These are phyloP conservation scores for Meiosimyza platycephala DNA, from an alignment of 2,888 invertebrate genomes.

Conservation along the genomic window DNA sequence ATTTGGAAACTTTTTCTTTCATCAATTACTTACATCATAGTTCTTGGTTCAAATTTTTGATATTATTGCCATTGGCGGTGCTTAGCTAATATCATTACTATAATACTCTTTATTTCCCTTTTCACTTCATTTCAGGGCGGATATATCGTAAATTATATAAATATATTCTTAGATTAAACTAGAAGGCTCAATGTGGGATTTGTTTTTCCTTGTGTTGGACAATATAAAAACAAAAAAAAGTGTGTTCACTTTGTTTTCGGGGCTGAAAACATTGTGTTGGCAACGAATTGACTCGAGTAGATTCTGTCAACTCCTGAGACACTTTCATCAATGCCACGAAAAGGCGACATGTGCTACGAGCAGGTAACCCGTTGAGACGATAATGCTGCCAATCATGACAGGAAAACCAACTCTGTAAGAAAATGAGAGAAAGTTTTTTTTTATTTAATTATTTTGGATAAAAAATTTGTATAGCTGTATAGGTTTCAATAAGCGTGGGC, in stretches of 20 bases:
- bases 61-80: not conserved
- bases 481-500: too few species aligned
- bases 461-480: not conserved
- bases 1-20: not conserved
- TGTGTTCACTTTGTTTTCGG: conserved; percentile 22
- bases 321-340: conserved; percentile 72
- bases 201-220: too few species aligned
- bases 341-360: conserved; percentile 78
- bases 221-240: too few species aligned
- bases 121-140: not conserved
- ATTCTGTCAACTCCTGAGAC: conserved; percentile 38
- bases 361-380: conserved; percentile 77
- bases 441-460: not conserved
- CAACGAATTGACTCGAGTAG: conserved; percentile 34
- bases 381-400: conserved; percentile 80
- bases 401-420: conserved; percentile 78
- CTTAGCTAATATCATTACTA: not conserved
- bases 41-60: not conserved
- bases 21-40: not conserved
- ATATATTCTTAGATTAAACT: conserved; percentile 1
- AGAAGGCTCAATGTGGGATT: not conserved
- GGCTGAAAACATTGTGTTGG: not conserved
- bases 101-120: conserved; percentile 9
- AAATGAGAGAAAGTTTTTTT: not conserved
- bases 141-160: not conserved